A percentile compares a stretch with the other conserved stretches of the same genome.
Evolutionary conservation across 2,888 invertebrate species (phyloP).

Genomic region (Mythimna loreyi): DNA sequence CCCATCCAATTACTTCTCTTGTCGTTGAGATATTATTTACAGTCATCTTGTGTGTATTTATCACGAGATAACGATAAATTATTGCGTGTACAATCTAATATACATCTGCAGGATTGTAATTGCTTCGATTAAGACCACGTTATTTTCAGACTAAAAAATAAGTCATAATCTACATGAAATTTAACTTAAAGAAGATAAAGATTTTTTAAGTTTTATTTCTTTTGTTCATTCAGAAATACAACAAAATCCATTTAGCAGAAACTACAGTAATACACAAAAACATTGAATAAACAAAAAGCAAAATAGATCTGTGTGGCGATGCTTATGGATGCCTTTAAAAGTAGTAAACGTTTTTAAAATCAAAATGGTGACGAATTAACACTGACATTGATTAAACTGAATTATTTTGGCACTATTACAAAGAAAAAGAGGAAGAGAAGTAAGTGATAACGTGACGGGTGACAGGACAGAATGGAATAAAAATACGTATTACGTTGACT

Average conservation of each 20-base stretch:
- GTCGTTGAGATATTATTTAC: slow-evolving; percentile 84
- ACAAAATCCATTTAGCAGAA: background rate
- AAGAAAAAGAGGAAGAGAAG: too few relatives aligned
- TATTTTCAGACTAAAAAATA: slow-evolving; percentile 38
- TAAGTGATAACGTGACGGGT: too few relatives aligned
- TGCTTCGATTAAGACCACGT: slow-evolving; percentile 70
- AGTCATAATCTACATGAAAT: slow-evolving; percentile 22
- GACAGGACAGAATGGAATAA: too few relatives aligned
- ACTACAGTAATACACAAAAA: background rate
- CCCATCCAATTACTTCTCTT: slow-evolving; percentile 83
- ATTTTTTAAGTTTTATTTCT: slow-evolving; percentile 1
- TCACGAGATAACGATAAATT: slow-evolving; percentile 78
- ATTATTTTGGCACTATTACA: background rate
- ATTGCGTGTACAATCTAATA: slow-evolving; percentile 73
- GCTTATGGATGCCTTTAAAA: background rate
- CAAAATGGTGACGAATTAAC: background rate
- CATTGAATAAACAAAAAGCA: background rate
- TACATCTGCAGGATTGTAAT: slow-evolving; percentile 69
- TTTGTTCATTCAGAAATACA: slow-evolving; percentile 4
- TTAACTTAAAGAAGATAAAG: slow-evolving; percentile 13
- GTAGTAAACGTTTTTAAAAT: background rate
- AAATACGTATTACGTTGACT: too few relatives aligned
- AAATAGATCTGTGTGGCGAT: background rate
- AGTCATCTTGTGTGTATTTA: slow-evolving; percentile 80
- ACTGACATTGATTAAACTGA: background rate